Evolutionary conservation across 2,888 invertebrate genomes (phyloP).

Genomic region (Mongoloraphidia duomilia): DNA sequence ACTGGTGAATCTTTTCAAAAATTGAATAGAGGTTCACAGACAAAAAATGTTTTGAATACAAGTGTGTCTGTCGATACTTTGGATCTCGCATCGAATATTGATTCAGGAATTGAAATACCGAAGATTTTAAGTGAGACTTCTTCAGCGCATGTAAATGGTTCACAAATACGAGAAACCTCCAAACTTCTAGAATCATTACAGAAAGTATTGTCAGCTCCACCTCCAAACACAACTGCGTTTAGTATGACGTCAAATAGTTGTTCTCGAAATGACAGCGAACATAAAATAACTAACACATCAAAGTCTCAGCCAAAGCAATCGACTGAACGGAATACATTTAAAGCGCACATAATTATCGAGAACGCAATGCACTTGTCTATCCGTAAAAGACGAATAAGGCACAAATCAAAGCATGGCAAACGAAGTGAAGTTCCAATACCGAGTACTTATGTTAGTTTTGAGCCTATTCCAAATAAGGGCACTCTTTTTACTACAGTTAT

Average conservation of each 20-base stretch:
- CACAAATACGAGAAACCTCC: slow-evolving; percentile 19
- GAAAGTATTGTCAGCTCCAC: slow-evolving; percentile 21
- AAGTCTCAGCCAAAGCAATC: neutral
- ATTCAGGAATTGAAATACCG: too few species aligned
- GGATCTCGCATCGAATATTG: too few species aligned
- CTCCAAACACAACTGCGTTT: neutral
- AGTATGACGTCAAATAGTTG: neutral
- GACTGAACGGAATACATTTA: slow-evolving; percentile 21
- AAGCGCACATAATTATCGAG: slow-evolving; percentile 37
- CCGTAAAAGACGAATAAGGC: slow-evolving; percentile 24
- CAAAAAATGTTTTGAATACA: too few species aligned
- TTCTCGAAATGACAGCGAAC: neutral
- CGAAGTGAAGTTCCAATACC: slow-evolving; percentile 33
- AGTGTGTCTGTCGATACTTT: too few species aligned
- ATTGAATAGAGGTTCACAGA: too few species aligned
- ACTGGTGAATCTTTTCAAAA: too few species aligned
- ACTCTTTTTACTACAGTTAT: slow-evolving; percentile 34
- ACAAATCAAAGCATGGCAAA: slow-evolving; percentile 20
- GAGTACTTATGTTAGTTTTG: slow-evolving; percentile 46
- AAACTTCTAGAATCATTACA: slow-evolving; percentile 28
- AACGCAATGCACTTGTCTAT: slow-evolving; percentile 40
- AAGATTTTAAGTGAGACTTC: neutral
- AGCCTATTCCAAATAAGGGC: slow-evolving; percentile 25
- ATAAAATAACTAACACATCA: neutral
- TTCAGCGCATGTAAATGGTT: slow-evolving; percentile 1